phyloP scores from a whole-genome alignment of 2,797 vertebrate species.

The Chelonia mydas region DNA sequence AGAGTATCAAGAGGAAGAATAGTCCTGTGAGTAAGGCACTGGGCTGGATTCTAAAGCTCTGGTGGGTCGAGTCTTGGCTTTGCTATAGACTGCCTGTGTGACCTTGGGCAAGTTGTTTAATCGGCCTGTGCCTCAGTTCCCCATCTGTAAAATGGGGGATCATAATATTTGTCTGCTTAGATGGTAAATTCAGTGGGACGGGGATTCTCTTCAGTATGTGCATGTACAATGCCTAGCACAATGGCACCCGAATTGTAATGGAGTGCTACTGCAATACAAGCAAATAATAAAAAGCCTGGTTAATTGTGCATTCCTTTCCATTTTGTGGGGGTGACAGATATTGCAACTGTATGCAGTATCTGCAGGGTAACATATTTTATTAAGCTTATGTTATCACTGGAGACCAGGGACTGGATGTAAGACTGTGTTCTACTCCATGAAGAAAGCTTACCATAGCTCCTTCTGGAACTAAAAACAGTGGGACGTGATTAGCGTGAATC shows the following conservation, averaged over 20 bases:
- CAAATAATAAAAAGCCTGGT: not conserved
- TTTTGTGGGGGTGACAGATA: not conserved
- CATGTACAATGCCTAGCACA: no score
- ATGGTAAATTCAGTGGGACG: not conserved
- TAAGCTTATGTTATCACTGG: not conserved
- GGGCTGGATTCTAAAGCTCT: not conserved
- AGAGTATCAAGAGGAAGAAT: conserved; percentile 16
- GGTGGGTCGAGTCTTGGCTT: conserved; percentile 54
- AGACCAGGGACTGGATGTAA: not conserved
- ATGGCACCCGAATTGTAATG: not conserved
- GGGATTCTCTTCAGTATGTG: not conserved
- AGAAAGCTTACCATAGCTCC: not conserved
- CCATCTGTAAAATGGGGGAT: conserved; percentile 46
- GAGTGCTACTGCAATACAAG: not conserved
- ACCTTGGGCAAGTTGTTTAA: conserved; percentile 63
- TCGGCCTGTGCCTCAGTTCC: conserved; percentile 58
- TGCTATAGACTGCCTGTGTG: conserved; percentile 33
- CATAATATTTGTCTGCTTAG: not conserved
- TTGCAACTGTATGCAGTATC: not conserved
- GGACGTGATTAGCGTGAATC: not conserved
- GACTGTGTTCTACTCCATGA: not conserved
- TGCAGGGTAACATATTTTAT: not conserved
- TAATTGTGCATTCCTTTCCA: not conserved
- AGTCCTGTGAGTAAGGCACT: not conserved
- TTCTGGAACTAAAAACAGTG: not conserved